Conservation (phyloP, 64 coral and sea anemone species). For the Pocillopora damicornis region DNA sequence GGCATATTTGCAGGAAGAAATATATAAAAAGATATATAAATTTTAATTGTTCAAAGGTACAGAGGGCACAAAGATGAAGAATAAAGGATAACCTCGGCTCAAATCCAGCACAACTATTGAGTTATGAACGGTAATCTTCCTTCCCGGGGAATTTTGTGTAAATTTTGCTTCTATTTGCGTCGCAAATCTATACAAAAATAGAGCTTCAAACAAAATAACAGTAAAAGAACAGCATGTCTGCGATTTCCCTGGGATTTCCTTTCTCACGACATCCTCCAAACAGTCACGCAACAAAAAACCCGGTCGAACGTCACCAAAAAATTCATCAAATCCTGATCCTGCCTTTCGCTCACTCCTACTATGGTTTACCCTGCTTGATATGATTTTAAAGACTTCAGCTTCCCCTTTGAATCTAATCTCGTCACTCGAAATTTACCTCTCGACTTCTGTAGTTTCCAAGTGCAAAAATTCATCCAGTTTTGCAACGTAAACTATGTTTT, state of each 20-base stretch:
- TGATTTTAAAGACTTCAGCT: conserved; percentile 27
- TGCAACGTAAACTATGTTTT: conserved; percentile 27
- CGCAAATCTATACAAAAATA: too few relatives aligned
- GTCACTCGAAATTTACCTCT: conserved; percentile 2
- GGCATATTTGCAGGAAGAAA: too few relatives aligned
- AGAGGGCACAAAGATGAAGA: too few relatives aligned
- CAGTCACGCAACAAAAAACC: not conserved
- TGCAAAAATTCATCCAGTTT: conserved; percentile 1
- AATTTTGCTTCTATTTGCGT: too few relatives aligned
- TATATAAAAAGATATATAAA: too few relatives aligned
- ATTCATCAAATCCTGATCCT: not conserved
- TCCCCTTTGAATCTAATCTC: conserved; percentile 22
- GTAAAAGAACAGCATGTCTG: not conserved
- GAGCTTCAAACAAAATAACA: too few relatives aligned
- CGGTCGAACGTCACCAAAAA: not conserved
- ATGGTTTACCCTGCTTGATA: conserved; percentile 24
- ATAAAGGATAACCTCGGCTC: too few relatives aligned
- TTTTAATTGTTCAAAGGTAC: too few relatives aligned
- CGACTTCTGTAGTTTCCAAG: conserved; percentile 11
- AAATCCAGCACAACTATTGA: too few relatives aligned
- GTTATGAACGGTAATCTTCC: too few relatives aligned
- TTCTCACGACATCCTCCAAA: not conserved
- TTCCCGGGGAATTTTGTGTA: too few relatives aligned
- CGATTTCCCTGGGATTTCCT: not conserved
- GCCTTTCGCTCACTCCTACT: conserved; percentile 23